phyloP scores from a whole-genome alignment of 2,888 invertebrate genomes.

The Oscheius sp. region DNA sequence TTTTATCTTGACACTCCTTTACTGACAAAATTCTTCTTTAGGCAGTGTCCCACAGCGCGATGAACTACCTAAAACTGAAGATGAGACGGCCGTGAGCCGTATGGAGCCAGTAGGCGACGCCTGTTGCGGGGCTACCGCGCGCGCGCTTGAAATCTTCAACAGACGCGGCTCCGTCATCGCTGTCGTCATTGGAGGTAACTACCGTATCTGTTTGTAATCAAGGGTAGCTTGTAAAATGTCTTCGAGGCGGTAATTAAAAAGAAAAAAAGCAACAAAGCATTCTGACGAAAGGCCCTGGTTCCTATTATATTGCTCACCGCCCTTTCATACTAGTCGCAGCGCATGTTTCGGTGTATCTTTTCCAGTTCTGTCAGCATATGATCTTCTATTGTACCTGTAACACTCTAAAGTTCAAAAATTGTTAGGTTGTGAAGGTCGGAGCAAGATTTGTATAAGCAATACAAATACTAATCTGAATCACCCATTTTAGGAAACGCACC shows the following conservation, averaged over 20 bases:
- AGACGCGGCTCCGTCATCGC: constrained; percentile 64
- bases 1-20: neutral
- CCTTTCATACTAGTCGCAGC: constrained; percentile 5
- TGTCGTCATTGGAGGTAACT: constrained; percentile 61
- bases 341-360: constrained; percentile 9
- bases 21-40: neutral
- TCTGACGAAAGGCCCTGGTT: constrained; percentile 1
- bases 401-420: too few relatives aligned
- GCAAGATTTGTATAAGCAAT: too few relatives aligned
- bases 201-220: constrained; percentile 8
- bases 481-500: constrained; percentile 44
- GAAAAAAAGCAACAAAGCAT: constrained; percentile 27
- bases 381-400: too few relatives aligned
- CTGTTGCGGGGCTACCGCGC: constrained; percentile 51
- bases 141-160: constrained; percentile 64
- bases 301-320: neutral
- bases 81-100: constrained; percentile 31
- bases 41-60: neutral
- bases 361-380: neutral
- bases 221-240: constrained; percentile 10
- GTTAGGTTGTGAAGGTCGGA: too few relatives aligned
- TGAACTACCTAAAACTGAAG: neutral
- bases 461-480: neutral
- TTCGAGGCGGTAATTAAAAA: constrained; percentile 29
- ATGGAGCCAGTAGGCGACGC: constrained; percentile 36